Evolutionary conservation across 2,888 invertebrate species (phyloP), one percentile per base, ranked within the genome.

Genomic region (Psylliodes chrysocephalus): DNA sequence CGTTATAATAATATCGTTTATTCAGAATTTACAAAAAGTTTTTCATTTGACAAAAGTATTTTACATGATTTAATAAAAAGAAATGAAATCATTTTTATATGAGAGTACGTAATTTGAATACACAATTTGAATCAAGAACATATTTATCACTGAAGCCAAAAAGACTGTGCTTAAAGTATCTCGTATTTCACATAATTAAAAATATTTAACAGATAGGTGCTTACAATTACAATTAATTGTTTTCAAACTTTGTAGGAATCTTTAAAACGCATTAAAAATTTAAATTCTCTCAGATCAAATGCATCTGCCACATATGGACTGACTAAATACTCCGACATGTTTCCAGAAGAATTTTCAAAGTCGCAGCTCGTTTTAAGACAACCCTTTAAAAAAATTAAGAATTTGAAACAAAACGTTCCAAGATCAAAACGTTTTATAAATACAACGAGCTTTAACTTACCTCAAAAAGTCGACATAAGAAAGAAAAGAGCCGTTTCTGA

Each of bases 401-500:
- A 12, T 6, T 3, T 22, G 1, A 12, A 35, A 35, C 35, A 14
- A 1, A 35, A 12, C n/a, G 35, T 35, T 12, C 33, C 33, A 38
- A 38, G 2, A 1, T 8, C 25, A 6, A 49, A 49, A 28, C 28
- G 49, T 17, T 49, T 25, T 17, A 17, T 47, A 17, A 33, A 18
- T 35, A 15, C 19, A n/a, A 6, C 56, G 22, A 40, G 56, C 33
- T 54, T 55, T 59, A 57, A 52, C 0, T 42, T 81, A 19, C 80
- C 81, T 2, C 28, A 61, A 56, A 79, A 76, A 71, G 63, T 82
- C n/a, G 82, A 82, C 68, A 82, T 81, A 81, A 73, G 81, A 52
- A 90, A 70, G 80, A 87, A 88, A 74, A 88, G 88, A 19, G 87
- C 89, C 7, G 83, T 94, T 1, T 87, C 90, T 1, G 82, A 87